phyloP scores from a whole-genome alignment of 92 coral and sea anemone species.

The Phenganax subtilis region DNA sequence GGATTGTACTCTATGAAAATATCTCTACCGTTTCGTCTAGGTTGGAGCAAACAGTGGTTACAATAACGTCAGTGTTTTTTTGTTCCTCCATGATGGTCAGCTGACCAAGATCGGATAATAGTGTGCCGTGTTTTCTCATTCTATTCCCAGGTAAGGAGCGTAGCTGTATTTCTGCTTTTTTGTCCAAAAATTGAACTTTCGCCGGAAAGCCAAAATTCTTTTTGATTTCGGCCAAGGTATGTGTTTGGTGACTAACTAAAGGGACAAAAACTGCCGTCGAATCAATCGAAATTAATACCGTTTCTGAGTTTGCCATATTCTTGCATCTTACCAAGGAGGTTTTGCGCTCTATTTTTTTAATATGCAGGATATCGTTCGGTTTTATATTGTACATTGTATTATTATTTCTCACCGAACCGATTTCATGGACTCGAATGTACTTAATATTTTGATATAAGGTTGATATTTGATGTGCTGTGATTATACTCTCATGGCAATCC shows the following conservation, averaged over 20 bases:
- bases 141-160: neutral
- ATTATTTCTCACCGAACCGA: neutral
- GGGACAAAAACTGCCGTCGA: conserved; percentile 14
- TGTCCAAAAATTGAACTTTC: neutral
- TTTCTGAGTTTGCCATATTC: neutral
- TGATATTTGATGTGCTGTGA: neutral
- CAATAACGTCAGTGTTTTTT: neutral
- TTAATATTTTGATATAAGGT: neutral
- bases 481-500: neutral
- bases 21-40: neutral
- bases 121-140: neutral
- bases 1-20: neutral
- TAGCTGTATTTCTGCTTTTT: neutral
- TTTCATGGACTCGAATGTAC: neutral
- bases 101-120: neutral
- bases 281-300: neutral
- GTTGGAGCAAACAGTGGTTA: conserved; percentile 8
- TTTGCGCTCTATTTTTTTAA: neutral
- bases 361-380: conserved; percentile 19
- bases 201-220: neutral
- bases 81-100: conserved; percentile 1
- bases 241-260: neutral
- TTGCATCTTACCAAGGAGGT: neutral
- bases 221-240: conserved; percentile 16
- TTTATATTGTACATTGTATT: neutral